phyloP scores from a whole-genome alignment of 2,797 vertebrate species.

The Semotilus atromaculatus region DNA sequence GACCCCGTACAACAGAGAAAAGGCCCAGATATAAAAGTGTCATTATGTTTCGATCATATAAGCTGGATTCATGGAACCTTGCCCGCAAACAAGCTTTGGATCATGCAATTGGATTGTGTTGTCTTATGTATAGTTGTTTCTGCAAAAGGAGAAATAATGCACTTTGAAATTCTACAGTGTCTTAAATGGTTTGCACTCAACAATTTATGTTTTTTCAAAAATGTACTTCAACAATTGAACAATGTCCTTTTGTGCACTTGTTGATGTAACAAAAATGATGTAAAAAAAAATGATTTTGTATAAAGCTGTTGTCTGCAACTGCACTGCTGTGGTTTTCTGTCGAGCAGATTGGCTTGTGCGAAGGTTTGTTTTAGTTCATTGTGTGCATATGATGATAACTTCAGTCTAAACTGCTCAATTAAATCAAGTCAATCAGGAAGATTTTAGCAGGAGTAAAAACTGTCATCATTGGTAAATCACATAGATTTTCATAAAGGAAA shows the following conservation, averaged over 20 bases:
- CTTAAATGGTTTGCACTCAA: slow-evolving; percentile 20
- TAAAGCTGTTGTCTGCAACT: not conserved
- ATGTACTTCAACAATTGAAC: too few relatives aligned
- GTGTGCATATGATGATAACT: not conserved
- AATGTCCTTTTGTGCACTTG: not conserved
- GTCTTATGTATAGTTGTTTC: slow-evolving; percentile 14
- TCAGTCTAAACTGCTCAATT: not conserved
- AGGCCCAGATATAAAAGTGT: slow-evolving; percentile 25
- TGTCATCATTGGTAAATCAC: not conserved
- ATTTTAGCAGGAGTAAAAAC: not conserved
- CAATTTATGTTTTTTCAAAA: too few relatives aligned
- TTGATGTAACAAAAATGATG: slow-evolving; percentile 5
- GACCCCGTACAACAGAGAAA: not conserved
- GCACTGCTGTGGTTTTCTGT: not conserved
- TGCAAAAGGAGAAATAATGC: slow-evolving; percentile 6
- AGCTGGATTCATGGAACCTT: slow-evolving; percentile 2
- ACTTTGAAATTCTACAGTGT: not conserved
- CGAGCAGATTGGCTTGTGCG: not conserved
- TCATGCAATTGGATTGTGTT: not conserved
- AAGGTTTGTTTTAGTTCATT: not conserved
- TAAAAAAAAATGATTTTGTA: too few relatives aligned
- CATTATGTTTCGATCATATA: slow-evolving; percentile 46
- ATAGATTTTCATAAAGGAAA: not conserved
- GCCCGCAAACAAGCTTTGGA: slow-evolving; percentile 34
- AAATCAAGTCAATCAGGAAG: not conserved